phyloP scores from a whole-genome alignment of 2,113 vertebrate genomes.

The Gulo gulo region DNA sequence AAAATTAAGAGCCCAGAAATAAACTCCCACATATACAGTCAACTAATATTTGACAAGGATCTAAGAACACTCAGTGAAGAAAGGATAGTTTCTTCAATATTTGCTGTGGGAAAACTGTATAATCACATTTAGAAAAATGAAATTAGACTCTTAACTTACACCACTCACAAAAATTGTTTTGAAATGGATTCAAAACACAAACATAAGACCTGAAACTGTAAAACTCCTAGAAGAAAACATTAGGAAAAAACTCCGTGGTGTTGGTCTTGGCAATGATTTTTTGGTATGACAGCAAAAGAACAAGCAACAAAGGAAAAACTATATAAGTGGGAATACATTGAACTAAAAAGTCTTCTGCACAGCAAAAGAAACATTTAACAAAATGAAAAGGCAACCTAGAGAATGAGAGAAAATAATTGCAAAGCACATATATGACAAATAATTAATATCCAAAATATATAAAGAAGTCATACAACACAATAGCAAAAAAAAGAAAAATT shows the following conservation, averaged over 20 bases:
- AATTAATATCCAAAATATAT: not conserved
- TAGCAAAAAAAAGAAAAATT: not conserved
- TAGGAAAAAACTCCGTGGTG: not conserved
- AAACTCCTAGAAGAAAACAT: not conserved
- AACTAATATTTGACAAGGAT: not conserved
- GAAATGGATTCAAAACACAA: not conserved
- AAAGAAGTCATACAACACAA: not conserved
- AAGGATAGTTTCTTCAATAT: not conserved
- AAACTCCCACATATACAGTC: not conserved
- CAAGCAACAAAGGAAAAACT: not conserved
- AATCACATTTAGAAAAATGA: not conserved
- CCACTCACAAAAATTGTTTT: no score
- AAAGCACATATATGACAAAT: not conserved
- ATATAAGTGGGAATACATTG: not conserved
- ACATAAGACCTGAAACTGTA: not conserved
- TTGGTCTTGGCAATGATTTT: not conserved
- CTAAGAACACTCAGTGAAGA: not conserved
- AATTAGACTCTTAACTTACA: not conserved
- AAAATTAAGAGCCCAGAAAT: no score
- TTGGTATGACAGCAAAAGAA: not conserved
- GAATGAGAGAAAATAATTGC: not conserved
- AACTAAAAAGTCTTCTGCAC: not conserved
- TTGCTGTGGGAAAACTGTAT: not conserved
- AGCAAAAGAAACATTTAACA: not conserved
- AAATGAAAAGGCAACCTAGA: not conserved